phyloP scores from a whole-genome alignment of 2,888 invertebrate genomes.

The Anodontia alba region DNA sequence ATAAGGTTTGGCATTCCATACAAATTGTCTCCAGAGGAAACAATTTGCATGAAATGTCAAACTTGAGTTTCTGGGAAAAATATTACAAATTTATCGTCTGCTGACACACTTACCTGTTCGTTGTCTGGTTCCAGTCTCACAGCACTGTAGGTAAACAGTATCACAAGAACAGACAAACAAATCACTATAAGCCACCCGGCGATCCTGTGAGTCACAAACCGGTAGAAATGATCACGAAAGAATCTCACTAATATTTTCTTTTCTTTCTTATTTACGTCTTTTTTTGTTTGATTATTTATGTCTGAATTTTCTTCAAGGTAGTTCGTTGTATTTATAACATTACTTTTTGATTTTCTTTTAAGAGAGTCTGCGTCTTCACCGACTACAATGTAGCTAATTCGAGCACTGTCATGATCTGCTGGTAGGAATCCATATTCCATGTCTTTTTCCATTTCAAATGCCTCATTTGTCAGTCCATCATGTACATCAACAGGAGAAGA shows the following conservation, averaged over 20 bases:
- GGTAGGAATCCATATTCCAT: slow-evolving; percentile 14
- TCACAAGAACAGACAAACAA: slow-evolving; percentile 51
- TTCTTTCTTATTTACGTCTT: background rate
- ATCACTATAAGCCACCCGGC: slow-evolving; percentile 69
- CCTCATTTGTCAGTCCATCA: background rate
- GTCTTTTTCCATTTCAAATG: background rate
- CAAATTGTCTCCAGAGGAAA: no score
- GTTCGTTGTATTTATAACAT: background rate
- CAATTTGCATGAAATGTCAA: no score
- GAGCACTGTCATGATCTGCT: background rate
- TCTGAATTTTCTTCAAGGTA: background rate
- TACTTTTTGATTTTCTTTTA: no score
- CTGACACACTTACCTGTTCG: slow-evolving; percentile 69
- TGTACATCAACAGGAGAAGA: background rate
- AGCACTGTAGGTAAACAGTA: slow-evolving; percentile 66
- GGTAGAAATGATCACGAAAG: slow-evolving; percentile 72
- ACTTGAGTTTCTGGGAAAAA: no score
- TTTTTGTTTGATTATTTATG: background rate
- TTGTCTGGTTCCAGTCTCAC: slow-evolving; percentile 73
- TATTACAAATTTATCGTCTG: no score
- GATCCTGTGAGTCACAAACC: slow-evolving; percentile 70
- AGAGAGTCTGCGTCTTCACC: background rate
- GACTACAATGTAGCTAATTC: background rate
- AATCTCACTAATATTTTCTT: slow-evolving; percentile 66
- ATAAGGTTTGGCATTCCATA: no score